A percentile compares a stretch with the other conserved stretches of the same genome.
Evolutionary conservation across 2,888 invertebrate species (phyloP).

Genomic region (Eledone cirrhosa): DNA sequence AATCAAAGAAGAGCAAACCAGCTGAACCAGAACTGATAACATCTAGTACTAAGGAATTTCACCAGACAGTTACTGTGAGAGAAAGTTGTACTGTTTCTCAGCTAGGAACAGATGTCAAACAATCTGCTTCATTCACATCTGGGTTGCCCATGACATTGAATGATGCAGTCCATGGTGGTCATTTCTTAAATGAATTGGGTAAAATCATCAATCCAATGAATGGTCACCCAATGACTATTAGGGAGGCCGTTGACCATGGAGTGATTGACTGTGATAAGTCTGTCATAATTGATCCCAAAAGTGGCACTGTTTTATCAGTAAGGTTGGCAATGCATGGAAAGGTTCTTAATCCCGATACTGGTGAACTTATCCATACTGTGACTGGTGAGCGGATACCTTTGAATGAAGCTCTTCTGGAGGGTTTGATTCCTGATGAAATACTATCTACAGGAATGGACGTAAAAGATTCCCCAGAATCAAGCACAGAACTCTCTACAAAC

Average conservation of each 20-base stretch:
- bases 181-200: constrained; percentile 47
- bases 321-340: constrained; percentile 91
- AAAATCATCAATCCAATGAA: constrained; percentile 49
- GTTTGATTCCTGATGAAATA: constrained; percentile 55
- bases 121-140: too few species aligned
- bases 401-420: constrained; percentile 76
- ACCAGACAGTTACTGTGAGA: neutral
- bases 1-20: neutral
- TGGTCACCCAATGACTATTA: constrained; percentile 67
- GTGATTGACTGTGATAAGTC: constrained; percentile 51
- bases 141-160: constrained; percentile 38
- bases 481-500: neutral
- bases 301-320: constrained; percentile 78
- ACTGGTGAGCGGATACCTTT: constrained; percentile 78
- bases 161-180: constrained; percentile 45
- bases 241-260: constrained; percentile 69
- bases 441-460: neutral
- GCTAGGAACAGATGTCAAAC: neutral
- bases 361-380: constrained; percentile 73
- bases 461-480: neutral
- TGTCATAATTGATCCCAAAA: constrained; percentile 71
- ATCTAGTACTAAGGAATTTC: neutral
- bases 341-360: constrained; percentile 85
- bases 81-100: constrained; percentile 1
- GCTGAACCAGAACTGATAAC: neutral